phyloP scores from a whole-genome alignment of 2,113 vertebrate species.

The Xiphorhynchus elegans region DNA sequence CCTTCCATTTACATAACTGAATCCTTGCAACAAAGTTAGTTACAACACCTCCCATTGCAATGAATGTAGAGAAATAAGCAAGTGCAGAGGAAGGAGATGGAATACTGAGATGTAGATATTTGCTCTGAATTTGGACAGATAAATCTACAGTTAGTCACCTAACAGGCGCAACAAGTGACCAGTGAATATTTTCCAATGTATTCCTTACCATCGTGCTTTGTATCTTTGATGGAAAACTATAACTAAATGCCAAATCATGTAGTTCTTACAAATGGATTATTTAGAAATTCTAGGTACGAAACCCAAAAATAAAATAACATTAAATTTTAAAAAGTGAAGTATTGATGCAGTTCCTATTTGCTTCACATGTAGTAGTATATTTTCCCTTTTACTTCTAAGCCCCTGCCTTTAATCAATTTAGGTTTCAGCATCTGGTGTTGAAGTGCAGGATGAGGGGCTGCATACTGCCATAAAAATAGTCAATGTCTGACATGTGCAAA shows the following conservation, averaged over 20 bases:
- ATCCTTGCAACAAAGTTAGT: neutral
- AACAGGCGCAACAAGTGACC: neutral
- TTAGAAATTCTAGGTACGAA: neutral
- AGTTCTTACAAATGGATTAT: neutral
- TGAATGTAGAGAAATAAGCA: neutral
- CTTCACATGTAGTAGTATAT: neutral
- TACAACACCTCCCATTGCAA: neutral
- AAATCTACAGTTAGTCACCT: neutral
- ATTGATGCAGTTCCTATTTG: neutral
- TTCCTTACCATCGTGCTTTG: neutral
- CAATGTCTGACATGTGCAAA: neutral
- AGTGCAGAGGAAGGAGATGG: neutral
- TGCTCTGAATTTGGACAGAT: neutral
- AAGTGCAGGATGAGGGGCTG: neutral
- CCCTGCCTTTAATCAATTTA: neutral
- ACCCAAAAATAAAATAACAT: neutral
- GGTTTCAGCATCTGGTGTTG: neutral
- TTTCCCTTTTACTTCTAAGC: neutral
- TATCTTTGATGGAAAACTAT: neutral
- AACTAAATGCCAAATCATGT: neutral
- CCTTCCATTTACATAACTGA: neutral
- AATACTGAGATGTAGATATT: neutral
- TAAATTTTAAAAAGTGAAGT: neutral
- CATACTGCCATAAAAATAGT: neutral
- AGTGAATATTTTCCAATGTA: neutral